A percentile compares a stretch with the other conserved stretches of the same genome.
Evolutionary conservation across 2,888 invertebrate species (phyloP).

Genomic region (Colletes collaris): DNA sequence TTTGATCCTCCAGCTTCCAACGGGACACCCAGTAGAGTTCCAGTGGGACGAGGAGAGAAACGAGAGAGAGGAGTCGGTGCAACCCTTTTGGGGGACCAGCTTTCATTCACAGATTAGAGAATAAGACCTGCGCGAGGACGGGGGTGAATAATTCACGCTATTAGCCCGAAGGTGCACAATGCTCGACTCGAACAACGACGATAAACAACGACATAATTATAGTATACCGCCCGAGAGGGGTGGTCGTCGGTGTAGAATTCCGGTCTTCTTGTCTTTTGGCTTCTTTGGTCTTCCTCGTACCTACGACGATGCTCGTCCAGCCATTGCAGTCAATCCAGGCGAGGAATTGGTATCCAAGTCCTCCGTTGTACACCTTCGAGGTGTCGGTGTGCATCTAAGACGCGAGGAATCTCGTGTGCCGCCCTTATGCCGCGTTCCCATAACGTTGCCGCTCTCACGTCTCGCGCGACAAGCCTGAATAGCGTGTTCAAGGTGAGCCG

Average conservation of each 20-base stretch:
- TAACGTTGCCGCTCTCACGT: conserved; percentile 50
- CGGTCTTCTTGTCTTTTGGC: no score
- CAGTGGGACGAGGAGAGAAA: conserved; percentile 39
- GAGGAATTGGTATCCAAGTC: conserved; percentile 25
- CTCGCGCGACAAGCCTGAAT: conserved; percentile 29
- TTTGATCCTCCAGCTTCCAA: not conserved
- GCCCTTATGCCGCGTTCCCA: conserved; percentile 45
- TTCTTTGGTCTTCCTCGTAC: no score
- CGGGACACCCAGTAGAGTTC: conserved; percentile 22
- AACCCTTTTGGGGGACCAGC: conserved; percentile 34
- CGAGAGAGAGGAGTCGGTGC: conserved; percentile 24
- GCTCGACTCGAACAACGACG: no score
- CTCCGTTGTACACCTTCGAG: conserved; percentile 21
- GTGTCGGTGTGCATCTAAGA: conserved; percentile 33
- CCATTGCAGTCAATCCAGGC: conserved; percentile 1
- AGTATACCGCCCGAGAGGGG: no score
- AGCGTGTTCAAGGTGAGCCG: conserved; percentile 13
- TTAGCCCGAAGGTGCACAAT: no score
- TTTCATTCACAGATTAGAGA: conserved; percentile 30
- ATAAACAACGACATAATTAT: no score
- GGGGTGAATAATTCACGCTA: no score
- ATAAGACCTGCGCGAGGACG: no score
- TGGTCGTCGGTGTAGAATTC: no score
- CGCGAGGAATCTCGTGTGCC: conserved; percentile 42
- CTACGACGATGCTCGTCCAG: no score